phyloP scores from a whole-genome alignment of 2,888 invertebrate species.

The Galerucella calmariensis region DNA sequence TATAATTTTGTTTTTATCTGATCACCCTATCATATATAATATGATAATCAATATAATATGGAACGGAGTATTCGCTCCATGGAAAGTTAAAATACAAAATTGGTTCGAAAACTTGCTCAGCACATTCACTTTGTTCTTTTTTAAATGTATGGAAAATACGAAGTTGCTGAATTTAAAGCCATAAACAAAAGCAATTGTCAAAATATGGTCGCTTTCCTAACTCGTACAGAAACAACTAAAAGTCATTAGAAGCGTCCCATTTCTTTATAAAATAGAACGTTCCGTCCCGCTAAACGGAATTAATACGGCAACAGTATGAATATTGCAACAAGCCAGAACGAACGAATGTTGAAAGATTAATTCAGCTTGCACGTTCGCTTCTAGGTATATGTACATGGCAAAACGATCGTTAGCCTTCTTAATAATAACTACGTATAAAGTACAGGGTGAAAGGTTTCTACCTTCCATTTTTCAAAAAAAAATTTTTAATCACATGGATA shows the following conservation, averaged over 20 bases:
- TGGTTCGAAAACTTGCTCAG: neutral
- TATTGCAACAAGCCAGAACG: constrained; percentile 32
- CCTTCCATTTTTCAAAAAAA: no score
- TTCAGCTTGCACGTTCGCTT: constrained; percentile 21
- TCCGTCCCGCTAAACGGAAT: constrained; percentile 20
- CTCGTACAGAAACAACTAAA: constrained; percentile 19
- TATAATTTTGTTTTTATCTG: neutral
- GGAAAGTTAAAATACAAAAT: neutral
- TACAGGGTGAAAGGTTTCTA: neutral
- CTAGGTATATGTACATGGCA: constrained; percentile 5
- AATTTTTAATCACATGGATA: no score
- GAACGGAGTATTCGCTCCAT: neutral
- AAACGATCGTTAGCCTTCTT: constrained; percentile 18
- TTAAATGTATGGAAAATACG: neutral
- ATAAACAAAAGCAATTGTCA: constrained; percentile 12
- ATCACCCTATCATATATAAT: neutral
- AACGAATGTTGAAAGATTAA: constrained; percentile 33
- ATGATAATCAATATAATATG: neutral
- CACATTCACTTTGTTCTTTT: neutral
- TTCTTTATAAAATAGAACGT: constrained; percentile 26
- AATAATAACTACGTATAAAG: constrained; percentile 17
- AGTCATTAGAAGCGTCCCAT: constrained; percentile 25
- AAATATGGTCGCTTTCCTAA: constrained; percentile 14
- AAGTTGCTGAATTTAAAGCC: neutral
- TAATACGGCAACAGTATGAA: constrained; percentile 33